Conservation (phyloP, 2,888 invertebrate genomes). For the Lepidonotus clava region DNA sequence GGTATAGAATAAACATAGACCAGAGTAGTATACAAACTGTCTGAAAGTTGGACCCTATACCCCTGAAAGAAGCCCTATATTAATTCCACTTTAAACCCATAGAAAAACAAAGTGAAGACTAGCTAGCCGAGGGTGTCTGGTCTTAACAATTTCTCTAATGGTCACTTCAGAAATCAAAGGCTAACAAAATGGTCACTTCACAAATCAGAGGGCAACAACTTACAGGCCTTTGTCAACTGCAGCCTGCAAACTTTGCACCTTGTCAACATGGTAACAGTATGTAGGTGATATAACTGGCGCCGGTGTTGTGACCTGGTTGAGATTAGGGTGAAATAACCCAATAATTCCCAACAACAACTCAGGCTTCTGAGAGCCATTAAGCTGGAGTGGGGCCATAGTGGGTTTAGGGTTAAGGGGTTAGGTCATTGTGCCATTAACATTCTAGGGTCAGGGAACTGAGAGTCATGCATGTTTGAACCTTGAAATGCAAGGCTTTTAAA, state of each 20-base stretch:
- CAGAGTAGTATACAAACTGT: not conserved
- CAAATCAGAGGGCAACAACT: not conserved
- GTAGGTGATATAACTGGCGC: not conserved
- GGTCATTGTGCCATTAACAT: not conserved
- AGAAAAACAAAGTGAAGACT: too few relatives aligned
- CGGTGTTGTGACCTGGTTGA: not conserved
- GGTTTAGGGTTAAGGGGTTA: not conserved
- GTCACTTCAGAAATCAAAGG: not conserved
- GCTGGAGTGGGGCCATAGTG: not conserved
- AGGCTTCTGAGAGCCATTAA: not conserved
- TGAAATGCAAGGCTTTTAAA: too few relatives aligned
- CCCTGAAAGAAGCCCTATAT: not conserved
- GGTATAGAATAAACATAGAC: too few relatives aligned
- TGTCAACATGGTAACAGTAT: not conserved
- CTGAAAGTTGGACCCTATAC: not conserved
- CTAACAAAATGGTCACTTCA: not conserved
- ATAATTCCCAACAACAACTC: too few relatives aligned
- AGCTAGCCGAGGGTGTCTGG: not conserved
- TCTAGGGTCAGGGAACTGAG: not conserved
- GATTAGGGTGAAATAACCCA: too few relatives aligned
- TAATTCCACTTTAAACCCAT: not conserved
- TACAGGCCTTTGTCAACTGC: constrained; percentile 12
- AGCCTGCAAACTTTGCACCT: not conserved
- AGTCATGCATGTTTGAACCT: too few relatives aligned
- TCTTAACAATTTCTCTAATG: not conserved